A percentile compares a stretch with the other conserved stretches of the same genome.
These are phyloP conservation scores for Phoxinus dragarum DNA, from an alignment of 2,797 vertebrate genomes.

Conservation along the genomic window DNA sequence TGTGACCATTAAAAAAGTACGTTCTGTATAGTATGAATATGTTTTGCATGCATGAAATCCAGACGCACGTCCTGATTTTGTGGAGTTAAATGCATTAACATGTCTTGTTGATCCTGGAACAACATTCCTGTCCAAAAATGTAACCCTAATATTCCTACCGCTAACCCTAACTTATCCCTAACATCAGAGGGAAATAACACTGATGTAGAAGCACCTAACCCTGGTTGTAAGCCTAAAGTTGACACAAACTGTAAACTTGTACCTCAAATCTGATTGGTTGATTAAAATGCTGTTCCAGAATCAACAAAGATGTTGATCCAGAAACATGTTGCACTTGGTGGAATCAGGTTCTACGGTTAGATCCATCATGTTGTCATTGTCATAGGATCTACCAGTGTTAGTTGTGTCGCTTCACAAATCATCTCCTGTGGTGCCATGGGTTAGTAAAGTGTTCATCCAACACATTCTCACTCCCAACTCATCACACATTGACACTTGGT, in stretches of 20 bases:
- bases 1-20: not conserved
- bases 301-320: not conserved
- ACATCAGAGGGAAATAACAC: not conserved
- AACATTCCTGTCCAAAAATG: not conserved
- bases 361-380: not conserved
- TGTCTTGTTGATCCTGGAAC: not conserved
- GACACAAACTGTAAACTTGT: too few species aligned
- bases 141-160: not conserved
- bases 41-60: not conserved
- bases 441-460: not conserved
- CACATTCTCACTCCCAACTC: too few species aligned
- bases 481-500: too few species aligned
- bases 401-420: not conserved
- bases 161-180: too few species aligned
- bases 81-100: rapidly evolving
- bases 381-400: not conserved
- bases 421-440: not conserved
- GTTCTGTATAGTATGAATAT: not conserved
- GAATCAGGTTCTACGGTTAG: not conserved
- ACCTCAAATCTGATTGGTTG: too few species aligned
- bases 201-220: too few species aligned
- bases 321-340: not conserved
- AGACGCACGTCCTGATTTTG: not conserved
- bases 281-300: too few species aligned
- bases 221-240: too few species aligned